Evolutionary conservation across 2,113 vertebrate genomes (phyloP).

Genomic region (Crotalus viridis): DNA sequence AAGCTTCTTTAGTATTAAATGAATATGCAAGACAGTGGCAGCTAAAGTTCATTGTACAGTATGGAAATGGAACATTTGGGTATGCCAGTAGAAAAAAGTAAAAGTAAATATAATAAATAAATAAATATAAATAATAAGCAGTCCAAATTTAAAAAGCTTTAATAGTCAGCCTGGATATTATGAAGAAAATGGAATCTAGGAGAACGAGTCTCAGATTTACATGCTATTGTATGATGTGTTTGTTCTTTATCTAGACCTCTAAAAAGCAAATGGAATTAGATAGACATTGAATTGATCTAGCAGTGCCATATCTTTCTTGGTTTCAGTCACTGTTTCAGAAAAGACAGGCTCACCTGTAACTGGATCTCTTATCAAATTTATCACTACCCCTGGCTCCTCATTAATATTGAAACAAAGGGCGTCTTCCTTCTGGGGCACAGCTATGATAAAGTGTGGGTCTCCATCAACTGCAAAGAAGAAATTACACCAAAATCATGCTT

Average conservation of each 20-base stretch:
- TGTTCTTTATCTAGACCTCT: neutral
- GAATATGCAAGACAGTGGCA: neutral
- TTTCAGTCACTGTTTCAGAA: rapidly evolving
- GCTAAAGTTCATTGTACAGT: neutral
- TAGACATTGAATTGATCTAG: neutral
- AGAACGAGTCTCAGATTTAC: neutral
- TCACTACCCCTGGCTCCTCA: constrained; percentile 81
- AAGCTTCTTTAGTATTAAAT: neutral
- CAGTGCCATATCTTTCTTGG: neutral
- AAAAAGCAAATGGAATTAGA: neutral
- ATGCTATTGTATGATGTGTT: neutral
- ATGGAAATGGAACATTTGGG: neutral
- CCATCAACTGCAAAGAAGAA: constrained; percentile 83
- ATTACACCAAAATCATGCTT: constrained; percentile 4
- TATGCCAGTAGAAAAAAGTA: neutral
- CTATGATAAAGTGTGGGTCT: constrained; percentile 93
- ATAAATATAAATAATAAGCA: neutral
- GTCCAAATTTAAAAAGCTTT: neutral
- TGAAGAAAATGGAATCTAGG: neutral
- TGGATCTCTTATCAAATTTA: constrained; percentile 84
- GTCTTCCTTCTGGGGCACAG: constrained; percentile 78
- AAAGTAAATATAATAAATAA: neutral
- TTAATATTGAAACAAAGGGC: constrained; percentile 93
- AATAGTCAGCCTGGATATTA: neutral
- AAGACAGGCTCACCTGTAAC: constrained; percentile 73